Evolutionary conservation across 2,888 invertebrate species (phyloP).

Genomic region (Drosophila cognata): DNA sequence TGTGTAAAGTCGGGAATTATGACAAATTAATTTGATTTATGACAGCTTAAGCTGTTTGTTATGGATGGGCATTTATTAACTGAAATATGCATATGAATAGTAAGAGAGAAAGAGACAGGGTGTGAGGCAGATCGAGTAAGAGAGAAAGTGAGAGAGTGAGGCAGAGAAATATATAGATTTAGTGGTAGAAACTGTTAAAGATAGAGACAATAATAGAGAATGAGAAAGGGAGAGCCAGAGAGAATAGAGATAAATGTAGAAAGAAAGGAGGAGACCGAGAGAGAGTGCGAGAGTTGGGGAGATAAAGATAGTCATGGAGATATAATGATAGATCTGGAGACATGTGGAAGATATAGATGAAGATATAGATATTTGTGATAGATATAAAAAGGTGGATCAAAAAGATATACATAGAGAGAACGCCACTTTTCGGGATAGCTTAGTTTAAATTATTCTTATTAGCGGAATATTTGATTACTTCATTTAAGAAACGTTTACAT

Average conservation of each 20-base stretch:
- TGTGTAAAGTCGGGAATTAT: constrained; percentile 3
- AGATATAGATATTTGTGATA: not conserved
- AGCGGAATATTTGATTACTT: not conserved
- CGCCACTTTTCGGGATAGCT: not conserved
- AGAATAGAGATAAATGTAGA: not conserved
- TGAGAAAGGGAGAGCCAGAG: not conserved
- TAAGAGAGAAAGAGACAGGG: not conserved
- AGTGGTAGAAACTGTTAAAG: too few relatives aligned
- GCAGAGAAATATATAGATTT: too few relatives aligned
- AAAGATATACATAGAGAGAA: not conserved
- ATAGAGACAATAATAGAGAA: not conserved
- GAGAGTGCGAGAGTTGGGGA: not conserved
- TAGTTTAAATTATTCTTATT: not conserved
- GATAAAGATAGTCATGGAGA: not conserved
- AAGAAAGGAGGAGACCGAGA: not conserved
- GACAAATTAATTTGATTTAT: constrained; percentile 44
- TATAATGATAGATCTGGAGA: not conserved
- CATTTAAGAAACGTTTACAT: not conserved
- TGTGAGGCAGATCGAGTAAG: too few relatives aligned
- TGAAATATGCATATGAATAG: not conserved
- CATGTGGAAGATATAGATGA: not conserved
- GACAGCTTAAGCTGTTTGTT: constrained; percentile 19
- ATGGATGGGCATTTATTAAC: constrained; percentile 7
- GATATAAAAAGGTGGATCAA: rapidly evolving
- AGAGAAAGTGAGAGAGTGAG: too few relatives aligned